Conservation (phyloP, 2,888 invertebrate species). For the Acholoe squamosa region DNA sequence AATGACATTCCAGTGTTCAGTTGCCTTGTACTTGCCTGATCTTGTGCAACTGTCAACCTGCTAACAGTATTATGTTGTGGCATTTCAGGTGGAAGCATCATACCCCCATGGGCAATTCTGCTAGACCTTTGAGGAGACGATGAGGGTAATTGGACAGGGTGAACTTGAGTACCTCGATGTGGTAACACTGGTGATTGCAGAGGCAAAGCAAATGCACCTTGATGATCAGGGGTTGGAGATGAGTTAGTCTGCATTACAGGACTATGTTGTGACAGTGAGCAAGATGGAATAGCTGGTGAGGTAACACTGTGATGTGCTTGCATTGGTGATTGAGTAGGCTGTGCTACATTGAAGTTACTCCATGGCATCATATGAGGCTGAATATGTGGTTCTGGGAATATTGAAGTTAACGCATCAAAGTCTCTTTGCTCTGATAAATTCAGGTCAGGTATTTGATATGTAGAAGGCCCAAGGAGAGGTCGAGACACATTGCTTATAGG, state of each 20-base stretch:
- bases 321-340: not conserved
- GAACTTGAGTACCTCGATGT: not conserved
- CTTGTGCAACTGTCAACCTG: not conserved
- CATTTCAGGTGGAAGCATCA: not conserved
- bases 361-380: not conserved
- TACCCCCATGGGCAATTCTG: no score
- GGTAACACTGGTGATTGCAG: not conserved
- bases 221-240: no score
- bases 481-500: no score
- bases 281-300: no score
- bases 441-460: conserved; percentile 9
- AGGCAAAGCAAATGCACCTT: no score
- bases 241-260: no score
- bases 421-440: not conserved
- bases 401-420: not conserved
- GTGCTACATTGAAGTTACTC: not conserved
- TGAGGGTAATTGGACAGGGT: not conserved
- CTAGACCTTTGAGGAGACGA: not conserved
- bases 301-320: no score
- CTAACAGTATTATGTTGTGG: not conserved
- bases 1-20: not conserved
- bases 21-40: not conserved
- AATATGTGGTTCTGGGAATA: no score
- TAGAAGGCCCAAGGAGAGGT: not conserved
- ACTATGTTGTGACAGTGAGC: no score